phyloP scores from a whole-genome alignment of 1,140 invertebrate genomes.

The Acyrthosiphon pisum region DNA sequence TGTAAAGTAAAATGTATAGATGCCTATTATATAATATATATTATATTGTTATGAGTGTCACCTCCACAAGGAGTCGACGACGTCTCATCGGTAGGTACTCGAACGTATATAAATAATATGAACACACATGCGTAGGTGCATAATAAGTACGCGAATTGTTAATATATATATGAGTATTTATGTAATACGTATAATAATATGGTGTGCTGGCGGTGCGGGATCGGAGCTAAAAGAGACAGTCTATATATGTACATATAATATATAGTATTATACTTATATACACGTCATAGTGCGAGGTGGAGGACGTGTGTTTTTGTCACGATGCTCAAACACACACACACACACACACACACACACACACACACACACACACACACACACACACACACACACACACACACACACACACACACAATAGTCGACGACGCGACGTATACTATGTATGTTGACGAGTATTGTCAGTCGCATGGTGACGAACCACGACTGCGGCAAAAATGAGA shows the following conservation, averaged over 20 bases:
- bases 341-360: neutral
- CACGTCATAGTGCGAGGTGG: neutral
- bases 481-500: neutral
- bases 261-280: neutral
- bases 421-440: neutral
- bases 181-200: neutral
- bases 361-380: neutral
- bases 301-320: constrained; percentile 3
- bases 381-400: neutral
- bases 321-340: neutral
- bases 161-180: neutral
- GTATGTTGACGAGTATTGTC: neutral
- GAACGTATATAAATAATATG: neutral
- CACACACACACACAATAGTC: neutral
- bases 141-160: neutral
- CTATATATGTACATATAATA: neutral
- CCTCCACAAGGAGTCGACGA: neutral
- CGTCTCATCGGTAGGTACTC: neutral
- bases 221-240: neutral
- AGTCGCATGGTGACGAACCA: neutral
- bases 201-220: neutral
- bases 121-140: neutral
- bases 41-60: neutral
- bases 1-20: neutral
- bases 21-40: neutral